A percentile compares a stretch with the other conserved stretches of the same genome.
Conservation (phyloP, 2,888 invertebrate genomes). For the Trypoxylon attenuatum region DNA sequence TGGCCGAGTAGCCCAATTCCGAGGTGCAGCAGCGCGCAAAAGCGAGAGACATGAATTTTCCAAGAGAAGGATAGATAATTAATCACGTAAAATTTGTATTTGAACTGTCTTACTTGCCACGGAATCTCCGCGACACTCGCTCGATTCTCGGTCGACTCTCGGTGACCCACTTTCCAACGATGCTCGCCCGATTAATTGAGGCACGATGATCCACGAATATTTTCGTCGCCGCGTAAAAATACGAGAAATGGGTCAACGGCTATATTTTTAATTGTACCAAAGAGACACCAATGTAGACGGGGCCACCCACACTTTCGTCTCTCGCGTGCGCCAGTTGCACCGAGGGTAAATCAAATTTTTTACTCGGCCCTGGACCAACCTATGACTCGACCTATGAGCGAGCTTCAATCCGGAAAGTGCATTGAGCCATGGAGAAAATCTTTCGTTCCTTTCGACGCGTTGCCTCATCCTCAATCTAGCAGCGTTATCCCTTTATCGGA, state of each 20-base stretch:
- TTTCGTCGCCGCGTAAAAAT: conserved; percentile 63
- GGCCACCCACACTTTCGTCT: conserved; percentile 4
- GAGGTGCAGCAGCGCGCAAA: too few relatives aligned
- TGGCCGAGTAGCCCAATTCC: not conserved
- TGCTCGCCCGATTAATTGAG: conserved; percentile 51
- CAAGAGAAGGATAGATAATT: not conserved
- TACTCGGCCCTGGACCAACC: too few relatives aligned
- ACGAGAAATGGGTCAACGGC: conserved; percentile 65
- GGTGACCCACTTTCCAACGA: conserved; percentile 48
- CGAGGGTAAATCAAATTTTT: not conserved
- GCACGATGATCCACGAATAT: conserved; percentile 56
- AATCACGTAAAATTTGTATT: conserved; percentile 17
- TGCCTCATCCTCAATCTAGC: too few relatives aligned
- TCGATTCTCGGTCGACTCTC: too few relatives aligned
- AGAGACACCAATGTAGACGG: conserved; percentile 63
- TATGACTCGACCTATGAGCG: too few relatives aligned
- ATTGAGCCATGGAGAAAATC: too few relatives aligned
- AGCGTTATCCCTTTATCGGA: too few relatives aligned
- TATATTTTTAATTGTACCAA: conserved; percentile 70
- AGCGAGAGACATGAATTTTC: not conserved
- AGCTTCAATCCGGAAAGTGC: too few relatives aligned
- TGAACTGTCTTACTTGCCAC: conserved; percentile 8
- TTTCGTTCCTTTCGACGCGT: too few relatives aligned
- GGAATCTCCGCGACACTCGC: conserved; percentile 15
- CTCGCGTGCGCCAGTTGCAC: not conserved